phyloP scores from a whole-genome alignment of 2,113 vertebrate species.

The Poicephalus meyeri region DNA sequence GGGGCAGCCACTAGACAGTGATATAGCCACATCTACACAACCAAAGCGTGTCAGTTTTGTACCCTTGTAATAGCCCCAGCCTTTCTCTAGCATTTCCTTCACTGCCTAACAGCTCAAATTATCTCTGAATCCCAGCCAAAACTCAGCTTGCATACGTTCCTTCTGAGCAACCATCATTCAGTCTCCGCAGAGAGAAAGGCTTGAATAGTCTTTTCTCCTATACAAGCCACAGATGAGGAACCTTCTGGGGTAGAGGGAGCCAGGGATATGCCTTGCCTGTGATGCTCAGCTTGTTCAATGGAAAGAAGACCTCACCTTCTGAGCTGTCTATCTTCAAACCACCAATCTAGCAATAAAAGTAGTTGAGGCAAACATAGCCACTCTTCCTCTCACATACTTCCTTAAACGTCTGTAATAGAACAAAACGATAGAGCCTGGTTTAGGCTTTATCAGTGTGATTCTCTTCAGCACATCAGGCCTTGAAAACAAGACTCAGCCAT shows the following conservation, averaged over 20 bases:
- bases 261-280: not conserved
- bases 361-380: not conserved
- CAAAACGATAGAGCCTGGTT: not conserved
- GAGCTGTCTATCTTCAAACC: not conserved
- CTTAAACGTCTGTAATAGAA: not conserved
- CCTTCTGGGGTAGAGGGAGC: not conserved
- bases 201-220: not conserved
- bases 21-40: constrained; percentile 45
- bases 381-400: not conserved
- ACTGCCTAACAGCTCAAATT: not conserved
- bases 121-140: not conserved
- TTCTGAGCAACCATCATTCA: not conserved
- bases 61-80: not conserved
- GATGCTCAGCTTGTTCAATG: not conserved
- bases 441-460: not conserved
- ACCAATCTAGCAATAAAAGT: not conserved
- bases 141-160: not conserved
- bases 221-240: not conserved
- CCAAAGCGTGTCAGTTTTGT: not conserved
- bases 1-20: constrained; percentile 64
- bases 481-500: not conserved
- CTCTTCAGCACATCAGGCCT: not conserved
- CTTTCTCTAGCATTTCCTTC: not conserved
- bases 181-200: not conserved
- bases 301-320: not conserved